Evolutionary conservation across 1,140 invertebrate genomes (phyloP), one percentile per base, ranked within the genome.

Genomic region (Paracyclopina nana): DNA sequence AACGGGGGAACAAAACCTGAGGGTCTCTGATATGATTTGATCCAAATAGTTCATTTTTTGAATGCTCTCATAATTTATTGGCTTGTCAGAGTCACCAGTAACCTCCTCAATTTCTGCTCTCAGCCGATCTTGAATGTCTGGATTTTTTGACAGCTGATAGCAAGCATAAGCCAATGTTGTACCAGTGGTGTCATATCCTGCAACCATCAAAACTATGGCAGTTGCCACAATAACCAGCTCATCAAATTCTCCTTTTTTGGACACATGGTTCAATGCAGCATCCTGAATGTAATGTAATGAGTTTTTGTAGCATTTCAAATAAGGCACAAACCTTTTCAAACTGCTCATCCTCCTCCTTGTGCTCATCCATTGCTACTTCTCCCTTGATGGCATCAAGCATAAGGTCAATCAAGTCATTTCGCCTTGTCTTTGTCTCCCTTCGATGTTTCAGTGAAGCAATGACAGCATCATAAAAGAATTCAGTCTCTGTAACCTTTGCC

Each of bases 91-190:
- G 24, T 26, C 42, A 22, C 14, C 42, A 14, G 14, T 44, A 22
- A 68, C 64, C 12, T 69, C 60, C 20, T 64, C 61, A 40, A 85
- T 73, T 64, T 83, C 77, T 6, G 65, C 50, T 12, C 68, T 60
- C 0, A 77, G 57, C 53, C 65, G 68, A 20, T 70, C 63, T 61
- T 83, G 80, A 45, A 74, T 64, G 3, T 72, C 67, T 1, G 67
- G 66, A 59, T 77, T 65, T 30, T 66, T 60, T 0, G 77, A 71
- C 42, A 79, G 59, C 56, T 71, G n/a, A n/a, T n/a, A n/a, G n/a
- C n/a, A n/a, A n/a, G n/a, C n/a, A n/a, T n/a, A n/a, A n/a, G n/a
- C n/a, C n/a, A n/a, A n/a, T n/a, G n/a, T n/a, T n/a, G n/a, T n/a
- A n/a, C n/a, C n/a, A n/a, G n/a, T n/a, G n/a, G n/a, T n/a, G n/a